Base-by-base conservation (phyloP, 2,797 vertebrate genomes). In the Austrolebias charrua region DNA sequence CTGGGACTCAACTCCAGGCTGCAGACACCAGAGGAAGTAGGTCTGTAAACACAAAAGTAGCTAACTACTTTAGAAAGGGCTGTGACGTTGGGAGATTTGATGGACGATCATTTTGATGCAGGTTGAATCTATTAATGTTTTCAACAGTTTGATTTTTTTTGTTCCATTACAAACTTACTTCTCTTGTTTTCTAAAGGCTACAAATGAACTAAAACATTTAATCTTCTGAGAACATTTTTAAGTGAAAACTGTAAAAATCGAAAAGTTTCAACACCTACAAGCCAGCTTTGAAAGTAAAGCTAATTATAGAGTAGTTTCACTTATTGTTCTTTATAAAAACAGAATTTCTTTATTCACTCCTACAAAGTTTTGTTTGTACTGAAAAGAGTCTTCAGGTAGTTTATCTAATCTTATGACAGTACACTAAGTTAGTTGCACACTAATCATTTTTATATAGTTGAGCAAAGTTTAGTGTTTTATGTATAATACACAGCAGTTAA, bases 1-100 rank as follows among this genome's bases (percentile, higher is more conserved):
- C 19, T 24, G 33, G 50, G 47, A 60, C 20, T n/a, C 38, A 50
- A 50, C 48, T 60, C 16, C 44, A 28, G 58, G 35, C 29, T 24
- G 42, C 33, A 42, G 13, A 35, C 19, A 29, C n/a, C 24, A 12
- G 46, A 40, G 46, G 1, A 12, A 8, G 3, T 7, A 8, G 4
- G 42, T 44, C 24, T 1, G 16, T 9, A 2, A 43, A 11, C 10
- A 19, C 12, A 46, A 35, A 59, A 35, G 19, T 28, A 14, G 16
- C 19, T n/a, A 3, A 6, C 45, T 47, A 15, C 16, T 9, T 16
- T 15, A 6, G 8, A 10, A 47, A 31, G 19, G n/a, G n/a, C 2
- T 47, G 8, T 9, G n/a, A 28, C 35, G n/a, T 47, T 14, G n/a
- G 16, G 38, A 42, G 54, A 55, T 55, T 43, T 40, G 43, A 13